Conservation (phyloP, 2,113 vertebrate genomes). For the Gambusia affinis region DNA sequence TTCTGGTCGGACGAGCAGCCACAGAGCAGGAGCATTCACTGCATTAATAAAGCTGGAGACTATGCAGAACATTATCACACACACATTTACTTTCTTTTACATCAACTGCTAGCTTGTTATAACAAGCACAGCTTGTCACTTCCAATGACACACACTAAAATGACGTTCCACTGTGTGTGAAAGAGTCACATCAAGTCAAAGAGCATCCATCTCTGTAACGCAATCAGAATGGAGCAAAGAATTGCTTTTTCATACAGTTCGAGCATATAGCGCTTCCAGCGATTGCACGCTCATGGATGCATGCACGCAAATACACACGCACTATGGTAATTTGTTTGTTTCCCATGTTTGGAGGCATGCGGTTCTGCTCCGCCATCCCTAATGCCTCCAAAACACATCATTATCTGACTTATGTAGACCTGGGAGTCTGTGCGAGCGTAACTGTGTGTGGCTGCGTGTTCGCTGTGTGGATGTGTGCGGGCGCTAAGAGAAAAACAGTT, state of each 20-base stretch:
- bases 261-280: slow-evolving; percentile 42
- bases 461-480: slow-evolving; percentile 25
- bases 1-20: slow-evolving; percentile 73
- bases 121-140: slow-evolving; percentile 60
- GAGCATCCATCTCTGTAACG: slow-evolving; percentile 60
- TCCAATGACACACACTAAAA: slow-evolving; percentile 51
- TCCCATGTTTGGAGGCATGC: slow-evolving; percentile 73
- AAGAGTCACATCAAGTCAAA: slow-evolving; percentile 49
- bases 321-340: slow-evolving; percentile 71
- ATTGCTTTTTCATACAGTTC: slow-evolving; percentile 62
- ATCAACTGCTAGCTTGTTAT: slow-evolving; percentile 46
- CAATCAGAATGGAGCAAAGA: slow-evolving; percentile 63
- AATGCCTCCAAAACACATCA: slow-evolving; percentile 77
- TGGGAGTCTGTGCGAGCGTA: slow-evolving; percentile 50
- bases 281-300: slow-evolving; percentile 8
- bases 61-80: slow-evolving; percentile 45
- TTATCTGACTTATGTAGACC: slow-evolving; percentile 75
- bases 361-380: slow-evolving; percentile 71
- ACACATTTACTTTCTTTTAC: slow-evolving; percentile 38
- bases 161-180: slow-evolving; percentile 33
- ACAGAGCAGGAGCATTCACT: slow-evolving; percentile 36
- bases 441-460: slow-evolving; percentile 23
- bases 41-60: slow-evolving; percentile 42
- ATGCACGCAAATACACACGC: slow-evolving; percentile 30
- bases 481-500: slow-evolving; percentile 59